Evolutionary conservation across 2,888 invertebrate genomes (phyloP).

Genomic region (Cinara cedri): DNA sequence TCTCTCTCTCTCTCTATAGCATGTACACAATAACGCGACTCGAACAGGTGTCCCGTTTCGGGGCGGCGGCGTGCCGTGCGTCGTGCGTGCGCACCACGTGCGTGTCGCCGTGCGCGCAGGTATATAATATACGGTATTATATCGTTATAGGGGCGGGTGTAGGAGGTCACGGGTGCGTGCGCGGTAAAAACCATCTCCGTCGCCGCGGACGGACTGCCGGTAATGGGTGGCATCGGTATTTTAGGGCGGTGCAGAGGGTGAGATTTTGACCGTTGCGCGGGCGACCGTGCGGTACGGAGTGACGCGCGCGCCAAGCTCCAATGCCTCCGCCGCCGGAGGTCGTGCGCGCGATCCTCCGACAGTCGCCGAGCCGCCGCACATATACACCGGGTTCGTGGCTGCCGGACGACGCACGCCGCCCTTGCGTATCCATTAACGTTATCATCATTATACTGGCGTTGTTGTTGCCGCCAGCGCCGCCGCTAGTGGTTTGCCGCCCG

Average conservation of each 20-base stretch:
- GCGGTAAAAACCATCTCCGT: neutral
- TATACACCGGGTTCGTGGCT: neutral
- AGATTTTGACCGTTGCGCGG: too few relatives aligned
- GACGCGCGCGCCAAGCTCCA: neutral
- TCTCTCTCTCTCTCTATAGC: too few relatives aligned
- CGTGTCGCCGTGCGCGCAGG: neutral
- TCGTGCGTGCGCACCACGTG: slow-evolving; percentile 52
- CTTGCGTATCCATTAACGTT: neutral
- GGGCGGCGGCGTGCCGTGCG: neutral
- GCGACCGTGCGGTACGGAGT: neutral
- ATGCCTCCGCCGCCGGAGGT: neutral
- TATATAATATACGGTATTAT: neutral
- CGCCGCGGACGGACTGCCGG: too few relatives aligned
- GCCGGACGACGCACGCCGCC: neutral
- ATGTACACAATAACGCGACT: slow-evolving; percentile 4
- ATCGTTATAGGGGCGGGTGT: neutral
- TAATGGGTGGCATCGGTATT: too few relatives aligned
- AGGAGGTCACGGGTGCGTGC: slow-evolving; percentile 24
- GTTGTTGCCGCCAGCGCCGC: too few relatives aligned
- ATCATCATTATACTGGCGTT: too few relatives aligned
- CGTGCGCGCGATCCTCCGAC: neutral
- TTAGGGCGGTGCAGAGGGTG: too few relatives aligned
- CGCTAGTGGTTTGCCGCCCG: too few relatives aligned
- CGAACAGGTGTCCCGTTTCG: slow-evolving; percentile 48
- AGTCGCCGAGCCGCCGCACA: neutral